These are phyloP conservation scores for Diglossa brunneiventris DNA, from an alignment of 2,113 vertebrate genomes.

Conservation along the genomic window DNA sequence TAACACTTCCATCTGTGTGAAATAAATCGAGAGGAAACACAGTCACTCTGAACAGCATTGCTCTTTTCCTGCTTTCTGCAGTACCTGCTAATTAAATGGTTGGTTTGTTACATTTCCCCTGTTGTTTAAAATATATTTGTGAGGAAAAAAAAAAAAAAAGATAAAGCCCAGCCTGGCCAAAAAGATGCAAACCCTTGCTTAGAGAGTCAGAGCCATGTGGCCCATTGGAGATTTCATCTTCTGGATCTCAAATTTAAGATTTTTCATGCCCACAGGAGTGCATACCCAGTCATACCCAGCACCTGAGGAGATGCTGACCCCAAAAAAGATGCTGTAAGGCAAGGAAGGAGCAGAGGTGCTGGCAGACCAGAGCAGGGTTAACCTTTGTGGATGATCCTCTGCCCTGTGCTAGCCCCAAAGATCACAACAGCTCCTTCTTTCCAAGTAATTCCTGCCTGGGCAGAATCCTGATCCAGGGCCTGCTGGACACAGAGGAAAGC, in stretches of 20 bases:
- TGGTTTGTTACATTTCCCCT: not conserved
- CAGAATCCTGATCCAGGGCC: not conserved
- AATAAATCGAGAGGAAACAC: not conserved
- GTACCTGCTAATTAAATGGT: constrained; percentile 2
- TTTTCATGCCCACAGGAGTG: not conserved
- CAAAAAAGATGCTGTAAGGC: not conserved
- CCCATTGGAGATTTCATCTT: not conserved
- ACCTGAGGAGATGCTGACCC: not conserved
- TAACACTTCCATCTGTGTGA: not conserved
- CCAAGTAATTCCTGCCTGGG: not conserved
- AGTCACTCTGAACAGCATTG: not conserved
- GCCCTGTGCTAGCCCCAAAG: not conserved
- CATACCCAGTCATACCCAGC: not conserved
- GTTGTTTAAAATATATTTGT: not conserved
- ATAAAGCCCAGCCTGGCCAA: not conserved
- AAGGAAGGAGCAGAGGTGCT: not conserved
- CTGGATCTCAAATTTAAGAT: not conserved
- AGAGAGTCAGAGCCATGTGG: not conserved
- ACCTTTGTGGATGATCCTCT: not conserved
- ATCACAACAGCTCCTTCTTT: not conserved
- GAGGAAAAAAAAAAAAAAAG: not conserved
- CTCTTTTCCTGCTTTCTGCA: not conserved
- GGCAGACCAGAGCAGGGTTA: not conserved
- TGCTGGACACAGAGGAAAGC: not conserved
- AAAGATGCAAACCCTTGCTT: not conserved